Evolutionary conservation across 2,888 invertebrate genomes (phyloP), one percentile per base, ranked within the genome.

Genomic region (Lasioglossum villosulum): DNA sequence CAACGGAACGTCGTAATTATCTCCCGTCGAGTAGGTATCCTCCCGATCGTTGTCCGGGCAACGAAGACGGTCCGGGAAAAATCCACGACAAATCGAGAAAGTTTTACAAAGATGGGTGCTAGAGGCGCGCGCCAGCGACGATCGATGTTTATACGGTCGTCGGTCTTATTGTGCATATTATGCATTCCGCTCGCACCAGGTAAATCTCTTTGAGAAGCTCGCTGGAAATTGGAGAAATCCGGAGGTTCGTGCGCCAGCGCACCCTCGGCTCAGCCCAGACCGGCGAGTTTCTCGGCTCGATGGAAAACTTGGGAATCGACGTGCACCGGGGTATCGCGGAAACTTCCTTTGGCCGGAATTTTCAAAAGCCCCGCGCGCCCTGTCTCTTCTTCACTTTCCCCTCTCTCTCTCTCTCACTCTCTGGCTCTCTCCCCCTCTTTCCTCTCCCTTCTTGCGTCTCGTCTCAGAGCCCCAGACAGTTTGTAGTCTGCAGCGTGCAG

Each of bases 191-290:
- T 82, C 86, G 88, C 89, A 78, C 80, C 70, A 68, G 83, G 88
- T 86, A 89, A 89, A 89, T 89, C 89, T 86, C 89, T 89, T 88
- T 86, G 88, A 86, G 89, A 89, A 86, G 81, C 89, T 83, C 72
- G 68, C 70, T 86, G 88, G 88, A 89, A 89, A 89, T 89, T 89
- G 89, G 86, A 89, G 88, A 89, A 89, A 89, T 89, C 89, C 86
- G 84, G 72, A 56, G 75, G 52, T 42, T 80, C 80, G 74, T 74
- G 68, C 78, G 73, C 48, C n/a, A n/a, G 71, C 30, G 78, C 78
- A 68, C 78, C 71, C 80, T 71, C 52, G 23, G 10, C 52, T 3
- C 52, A 52, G 52, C 52, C 52, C 8, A 23, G 52, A 10, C 23
- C 68, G 12, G 48, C 75, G 82, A 88, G 88, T 89, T 89, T 88